Base-by-base conservation (phyloP, 2,113 vertebrate species). In the Pomatostomus ruficeps region DNA sequence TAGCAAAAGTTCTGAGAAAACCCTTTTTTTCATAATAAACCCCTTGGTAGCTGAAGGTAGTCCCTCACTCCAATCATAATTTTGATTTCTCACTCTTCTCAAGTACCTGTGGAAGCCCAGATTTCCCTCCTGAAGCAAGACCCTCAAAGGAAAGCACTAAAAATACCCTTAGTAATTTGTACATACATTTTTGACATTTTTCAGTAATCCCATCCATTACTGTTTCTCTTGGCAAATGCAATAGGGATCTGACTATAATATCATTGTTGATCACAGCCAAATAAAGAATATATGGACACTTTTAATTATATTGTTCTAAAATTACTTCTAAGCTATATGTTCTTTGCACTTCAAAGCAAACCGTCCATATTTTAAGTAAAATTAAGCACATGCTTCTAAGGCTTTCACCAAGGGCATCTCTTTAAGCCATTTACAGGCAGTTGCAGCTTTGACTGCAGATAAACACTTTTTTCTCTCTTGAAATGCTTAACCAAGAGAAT, bases 261-360 rank as follows among this genome's bases (percentile, higher is more conserved):
- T 21, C 14, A 19, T 11, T 63, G 68, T 40, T 78, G 65, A 89
- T 38, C 38, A 67, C 8, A 63, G 40, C 22, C 48, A 62, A 85
- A 71, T 55, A 68, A 76, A 86, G 22, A 67, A 11, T 61, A 63
- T 15, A 48, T 11, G 11, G 10, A 12, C 38, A 65, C 20, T 42
- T 93, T 46, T 45, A 85, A 67, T 43, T 68, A 17, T 18, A 24
- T 33, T 89, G 42, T 65, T 61, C 36, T 52, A 65, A 78, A 81
- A 67, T 86, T 42, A 75, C 28, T 76, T 68, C 46, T 51, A 43
- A 48, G 58, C 26, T 89, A 6, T 31, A 71, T 17, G 7, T 61
- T 76, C 40, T 76, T 75, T 82, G 45, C 46, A 85, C 73, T 95
- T 82, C 70, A 91, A 92, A 87, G 83, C 38, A 43, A 95, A 82